Base-by-base conservation (phyloP, 2,113 vertebrate genomes). In the Symphodus melops region DNA sequence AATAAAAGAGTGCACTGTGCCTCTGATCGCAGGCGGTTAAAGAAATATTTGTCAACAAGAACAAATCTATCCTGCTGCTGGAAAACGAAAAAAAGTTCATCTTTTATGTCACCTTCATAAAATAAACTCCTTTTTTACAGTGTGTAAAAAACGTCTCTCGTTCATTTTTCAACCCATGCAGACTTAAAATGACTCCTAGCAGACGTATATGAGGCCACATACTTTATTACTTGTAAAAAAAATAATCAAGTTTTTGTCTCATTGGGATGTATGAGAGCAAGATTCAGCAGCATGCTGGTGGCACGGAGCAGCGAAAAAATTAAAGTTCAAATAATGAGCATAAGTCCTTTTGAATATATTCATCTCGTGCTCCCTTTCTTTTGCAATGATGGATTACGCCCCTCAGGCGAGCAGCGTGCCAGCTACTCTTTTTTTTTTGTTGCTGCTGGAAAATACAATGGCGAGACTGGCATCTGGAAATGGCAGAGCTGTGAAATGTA, bases 381-480 rank as follows among this genome's bases (percentile, higher is more conserved):
- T 71, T 37, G 65, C 55, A 60, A 76, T 88, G 86, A 90, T 84
- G 83, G 79, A 90, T 92, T 83, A 83, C 74, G 56, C 77, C 89
- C 86, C 86, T 83, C 82, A 57, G 82, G 87, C 87, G 11, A 72
- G 62, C 72, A 3, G 64, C 66, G 20, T 82, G 87, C 75, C 88
- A 85, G 78, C 80, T 73, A 79, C 85, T 79, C 81, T 79, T 72
- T 79, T 72, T 79, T 72, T 79, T 72, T 83, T 82, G 77, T 76
- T 72, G 64, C 79, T 71, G 61, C 72, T 62, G 73, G 80, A 81
- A 25, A 89, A 82, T 66, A 88, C 85, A 90, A 83, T 72, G 65
- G 70, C 76, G 77, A 79, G 82, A 85, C 72, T 75, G 85, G 88
- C 81, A 86, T 87, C 84, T 85, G 85, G 64, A 89, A 88, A 85